Evolutionary conservation across 2,113 vertebrate genomes (phyloP), one percentile per base, ranked within the genome.

Genomic region (Chlamydotis undulata): DNA sequence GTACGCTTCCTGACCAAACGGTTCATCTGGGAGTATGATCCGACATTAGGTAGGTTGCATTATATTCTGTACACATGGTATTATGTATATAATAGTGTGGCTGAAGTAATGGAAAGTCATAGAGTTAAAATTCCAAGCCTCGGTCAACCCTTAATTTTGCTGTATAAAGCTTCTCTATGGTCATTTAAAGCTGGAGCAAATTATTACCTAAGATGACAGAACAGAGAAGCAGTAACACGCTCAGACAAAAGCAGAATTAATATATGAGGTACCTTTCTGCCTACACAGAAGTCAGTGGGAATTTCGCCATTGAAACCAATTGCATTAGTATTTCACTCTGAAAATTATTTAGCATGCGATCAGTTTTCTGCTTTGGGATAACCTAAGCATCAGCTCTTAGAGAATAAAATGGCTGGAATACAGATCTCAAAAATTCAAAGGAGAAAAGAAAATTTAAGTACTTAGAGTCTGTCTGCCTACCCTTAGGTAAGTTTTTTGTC

Each of bases 21-120:
- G 18, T 99, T 99, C 98, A 99, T 99, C 98, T 99, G 99, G 99
- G 99, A 99, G 96, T 99, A 99, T 5, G 99, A 99, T 89, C 99
- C 99, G 0, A 99, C 99, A 0, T 98, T 99, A 2, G 99, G 99
- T 99, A 98, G 97, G 99, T 98, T 57, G 31, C 39, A 3, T 28
- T 77, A 89, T 83, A 5, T 84, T 78, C 75, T 76, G 4, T 49
- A 12, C 24, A 37, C 3, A 0, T 3, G 10, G 6, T 52, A 41
- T n/a, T 19, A 22, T 65, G 29, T 10, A 12, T 52, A 18, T 15
- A 61, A 43, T 19, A 68, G n/a, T 26, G 29, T 1, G 1, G 14
- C 19, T 83, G 64, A 43, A 74, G 59, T 29, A 35, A n/a, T 35
- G 75, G 41, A 43, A 53, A 68, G 26, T 9, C 59, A 31, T 5